Conservation (phyloP, 2,113 vertebrate species). For the Ophthalmolycus amberensis region DNA sequence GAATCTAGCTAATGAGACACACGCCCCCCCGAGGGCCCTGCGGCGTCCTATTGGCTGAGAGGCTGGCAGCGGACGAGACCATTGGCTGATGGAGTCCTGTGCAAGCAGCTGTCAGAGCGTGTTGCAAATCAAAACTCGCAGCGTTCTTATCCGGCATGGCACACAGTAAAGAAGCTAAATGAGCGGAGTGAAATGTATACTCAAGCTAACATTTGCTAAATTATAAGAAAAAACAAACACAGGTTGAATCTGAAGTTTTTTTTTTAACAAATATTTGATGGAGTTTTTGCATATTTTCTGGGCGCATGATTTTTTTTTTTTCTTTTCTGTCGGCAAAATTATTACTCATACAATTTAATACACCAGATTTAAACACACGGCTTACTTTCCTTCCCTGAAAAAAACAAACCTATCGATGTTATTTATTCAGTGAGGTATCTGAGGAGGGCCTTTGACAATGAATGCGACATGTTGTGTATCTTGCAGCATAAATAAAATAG, state of each 20-base stretch:
- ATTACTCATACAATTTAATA: background rate
- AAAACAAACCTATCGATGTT: slow-evolving; percentile 28
- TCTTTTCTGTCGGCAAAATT: background rate
- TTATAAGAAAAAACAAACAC: background rate
- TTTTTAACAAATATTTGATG: background rate
- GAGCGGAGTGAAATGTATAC: slow-evolving; percentile 31
- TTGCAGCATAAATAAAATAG: slow-evolving; percentile 60
- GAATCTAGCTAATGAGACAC: slow-evolving; percentile 85
- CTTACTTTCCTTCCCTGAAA: background rate
- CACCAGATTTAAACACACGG: slow-evolving; percentile 2
- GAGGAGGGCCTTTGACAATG: slow-evolving; percentile 23
- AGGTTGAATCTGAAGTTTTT: background rate
- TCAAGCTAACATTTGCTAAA: background rate
- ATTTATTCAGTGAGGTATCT: slow-evolving; percentile 62
- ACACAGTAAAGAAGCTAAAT: slow-evolving; percentile 61
- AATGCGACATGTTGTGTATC: slow-evolving; percentile 38
- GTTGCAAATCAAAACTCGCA: slow-evolving; percentile 57
- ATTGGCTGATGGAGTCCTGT: slow-evolving; percentile 54
- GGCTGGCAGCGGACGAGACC: background rate
- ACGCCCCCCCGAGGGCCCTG: slow-evolving; percentile 53
- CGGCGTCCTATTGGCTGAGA: slow-evolving; percentile 64
- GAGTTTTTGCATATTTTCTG: background rate
- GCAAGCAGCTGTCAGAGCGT: slow-evolving; percentile 56
- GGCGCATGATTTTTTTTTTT: background rate
- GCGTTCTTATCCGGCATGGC: slow-evolving; percentile 47